Conservation (phyloP, 2,888 invertebrate species). For the Metallyticus violacea region DNA sequence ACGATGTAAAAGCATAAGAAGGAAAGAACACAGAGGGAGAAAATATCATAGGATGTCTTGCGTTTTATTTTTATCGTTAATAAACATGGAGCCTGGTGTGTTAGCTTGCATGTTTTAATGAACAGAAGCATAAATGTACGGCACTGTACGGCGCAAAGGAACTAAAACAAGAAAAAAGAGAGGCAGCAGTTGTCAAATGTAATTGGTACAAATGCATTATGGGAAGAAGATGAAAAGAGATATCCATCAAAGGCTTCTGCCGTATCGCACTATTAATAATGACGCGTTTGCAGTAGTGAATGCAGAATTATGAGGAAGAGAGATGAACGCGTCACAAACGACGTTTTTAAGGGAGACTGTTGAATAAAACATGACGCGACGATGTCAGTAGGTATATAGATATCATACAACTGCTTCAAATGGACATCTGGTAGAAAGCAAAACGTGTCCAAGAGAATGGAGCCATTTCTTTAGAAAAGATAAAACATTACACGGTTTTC, state of each 20-base stretch:
- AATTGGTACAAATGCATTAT: not conserved
- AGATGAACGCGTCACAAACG: not conserved
- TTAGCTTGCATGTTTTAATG: no score
- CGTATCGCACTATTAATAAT: not conserved
- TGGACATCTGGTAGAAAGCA: not conserved
- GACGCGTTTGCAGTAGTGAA: not conserved
- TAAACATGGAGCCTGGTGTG: no score
- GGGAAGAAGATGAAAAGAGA: not conserved
- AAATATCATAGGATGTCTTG: no score
- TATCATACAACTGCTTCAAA: not conserved
- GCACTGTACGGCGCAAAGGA: no score
- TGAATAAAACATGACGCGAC: not conserved
- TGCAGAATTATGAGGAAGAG: not conserved
- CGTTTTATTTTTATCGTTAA: no score
- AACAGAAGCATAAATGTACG: no score
- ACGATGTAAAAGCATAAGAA: no score
- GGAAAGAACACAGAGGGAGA: no score
- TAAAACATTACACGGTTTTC: no score
- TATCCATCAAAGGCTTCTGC: not conserved
- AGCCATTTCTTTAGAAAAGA: not conserved
- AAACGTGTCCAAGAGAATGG: not conserved
- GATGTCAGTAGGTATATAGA: not conserved
- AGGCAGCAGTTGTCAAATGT: no score
- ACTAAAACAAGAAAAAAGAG: no score
- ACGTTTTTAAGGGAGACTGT: not conserved